phyloP scores from a whole-genome alignment of 2,797 vertebrate species.

The Oreochromis grahami region DNA sequence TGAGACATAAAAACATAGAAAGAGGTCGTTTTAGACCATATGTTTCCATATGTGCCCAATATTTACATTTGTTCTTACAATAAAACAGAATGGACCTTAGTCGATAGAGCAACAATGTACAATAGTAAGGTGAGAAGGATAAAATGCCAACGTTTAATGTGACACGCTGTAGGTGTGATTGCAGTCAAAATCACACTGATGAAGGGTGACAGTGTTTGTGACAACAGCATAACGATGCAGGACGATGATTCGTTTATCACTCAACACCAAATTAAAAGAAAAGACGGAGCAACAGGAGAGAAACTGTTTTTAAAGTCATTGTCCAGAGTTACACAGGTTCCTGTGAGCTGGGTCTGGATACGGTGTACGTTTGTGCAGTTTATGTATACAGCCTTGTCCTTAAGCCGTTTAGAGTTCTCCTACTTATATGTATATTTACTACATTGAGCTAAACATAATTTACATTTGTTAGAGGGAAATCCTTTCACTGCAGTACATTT shows the following conservation, averaged over 20 bases:
- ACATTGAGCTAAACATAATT: background rate
- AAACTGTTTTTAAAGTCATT: background rate
- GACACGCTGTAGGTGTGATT: background rate
- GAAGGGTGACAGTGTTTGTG: background rate
- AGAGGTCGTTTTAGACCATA: background rate
- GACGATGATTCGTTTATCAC: background rate
- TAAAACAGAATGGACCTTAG: background rate
- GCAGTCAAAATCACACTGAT: background rate
- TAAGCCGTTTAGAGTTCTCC: background rate
- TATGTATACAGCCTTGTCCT: background rate
- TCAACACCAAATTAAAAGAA: background rate
- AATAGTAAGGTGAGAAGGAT: background rate
- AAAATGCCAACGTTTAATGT: background rate
- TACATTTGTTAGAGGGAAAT: background rate
- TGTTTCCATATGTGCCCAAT: background rate
- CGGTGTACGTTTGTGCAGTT: background rate
- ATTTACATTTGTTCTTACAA: background rate
- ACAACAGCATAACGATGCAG: background rate
- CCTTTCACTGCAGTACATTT: background rate
- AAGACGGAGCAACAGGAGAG: background rate
- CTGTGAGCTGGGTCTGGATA: background rate
- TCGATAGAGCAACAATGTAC: background rate
- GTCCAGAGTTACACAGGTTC: background rate
- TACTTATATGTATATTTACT: background rate
- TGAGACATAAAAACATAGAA: background rate